These are phyloP conservation scores for Agrilus mali DNA, from an alignment of 2,888 invertebrate genomes.

Conservation along the genomic window DNA sequence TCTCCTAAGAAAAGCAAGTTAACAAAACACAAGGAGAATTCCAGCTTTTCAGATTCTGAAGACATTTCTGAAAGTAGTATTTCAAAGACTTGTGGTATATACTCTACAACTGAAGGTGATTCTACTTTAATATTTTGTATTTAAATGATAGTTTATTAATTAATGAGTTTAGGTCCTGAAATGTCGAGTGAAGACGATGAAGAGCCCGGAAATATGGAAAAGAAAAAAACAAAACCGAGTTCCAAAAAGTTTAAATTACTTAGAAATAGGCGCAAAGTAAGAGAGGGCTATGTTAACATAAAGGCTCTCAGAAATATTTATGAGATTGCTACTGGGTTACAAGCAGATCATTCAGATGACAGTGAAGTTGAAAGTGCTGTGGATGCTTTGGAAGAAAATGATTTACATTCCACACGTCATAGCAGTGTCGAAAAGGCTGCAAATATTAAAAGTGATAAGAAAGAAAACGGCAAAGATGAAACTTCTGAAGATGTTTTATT, in stretches of 20 bases:
- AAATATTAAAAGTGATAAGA: too few species aligned
- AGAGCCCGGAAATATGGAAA: not conserved
- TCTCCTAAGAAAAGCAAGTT: constrained; percentile 18
- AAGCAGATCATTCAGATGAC: constrained; percentile 21
- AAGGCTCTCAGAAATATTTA: constrained; percentile 24
- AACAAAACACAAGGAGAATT: constrained; percentile 42
- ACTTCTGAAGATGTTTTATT: too few species aligned
- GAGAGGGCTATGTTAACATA: constrained; percentile 11
- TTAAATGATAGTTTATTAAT: not conserved
- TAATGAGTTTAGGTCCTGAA: constrained; percentile 28
- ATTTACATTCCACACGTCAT: not conserved
- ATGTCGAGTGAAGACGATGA: constrained; percentile 33
- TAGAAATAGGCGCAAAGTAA: constrained; percentile 1
- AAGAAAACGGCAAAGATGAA: too few species aligned
- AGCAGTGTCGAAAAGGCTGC: not conserved
- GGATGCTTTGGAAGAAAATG: constrained; percentile 25
- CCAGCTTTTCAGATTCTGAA: constrained; percentile 54
- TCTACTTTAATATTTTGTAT: not conserved
- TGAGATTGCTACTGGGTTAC: constrained; percentile 26
- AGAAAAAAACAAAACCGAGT: constrained; percentile 3
- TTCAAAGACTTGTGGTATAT: constrained; percentile 30
- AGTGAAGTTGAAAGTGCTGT: constrained; percentile 28
- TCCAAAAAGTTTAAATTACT: constrained; percentile 3
- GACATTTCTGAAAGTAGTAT: constrained; percentile 36
- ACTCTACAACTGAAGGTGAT: constrained; percentile 32